These are phyloP conservation scores for Monochamus saltuarius DNA, from an alignment of 1,140 invertebrate species.

Conservation along the genomic window DNA sequence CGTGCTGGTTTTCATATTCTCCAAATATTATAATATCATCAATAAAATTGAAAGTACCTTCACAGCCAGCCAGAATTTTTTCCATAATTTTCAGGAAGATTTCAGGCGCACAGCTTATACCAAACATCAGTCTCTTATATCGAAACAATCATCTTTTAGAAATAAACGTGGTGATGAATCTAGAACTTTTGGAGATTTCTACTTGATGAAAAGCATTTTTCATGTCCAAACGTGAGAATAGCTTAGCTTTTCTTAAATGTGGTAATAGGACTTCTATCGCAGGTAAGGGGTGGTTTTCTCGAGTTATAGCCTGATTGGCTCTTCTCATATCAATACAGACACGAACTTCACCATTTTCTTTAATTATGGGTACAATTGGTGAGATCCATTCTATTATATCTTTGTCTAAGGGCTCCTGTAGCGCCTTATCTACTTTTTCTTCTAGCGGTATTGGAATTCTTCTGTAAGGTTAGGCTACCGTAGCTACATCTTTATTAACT, in stretches of 20 bases:
- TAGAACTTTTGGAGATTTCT: constrained; percentile 28
- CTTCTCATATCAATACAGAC: constrained; percentile 6
- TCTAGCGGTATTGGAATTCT: constrained; percentile 16
- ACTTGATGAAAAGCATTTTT: constrained; percentile 40
- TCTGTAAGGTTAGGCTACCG: constrained; percentile 18
- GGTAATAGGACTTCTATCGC: constrained; percentile 35
- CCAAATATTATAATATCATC: constrained; percentile 26
- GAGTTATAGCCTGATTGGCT: constrained; percentile 29
- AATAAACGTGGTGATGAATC: constrained; percentile 39
- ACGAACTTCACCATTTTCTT: constrained; percentile 3
- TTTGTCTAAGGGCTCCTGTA: background rate
- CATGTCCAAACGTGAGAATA: constrained; percentile 41
- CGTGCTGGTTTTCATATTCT: constrained; percentile 15
- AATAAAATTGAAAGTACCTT: constrained; percentile 22
- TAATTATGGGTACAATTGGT: constrained; percentile 2
- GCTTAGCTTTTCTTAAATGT: constrained; percentile 33
- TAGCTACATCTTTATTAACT: constrained; percentile 12
- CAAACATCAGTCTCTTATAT: constrained; percentile 49
- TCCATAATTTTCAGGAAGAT: constrained; percentile 50
- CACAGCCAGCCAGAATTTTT: constrained; percentile 37
- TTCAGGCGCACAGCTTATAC: constrained; percentile 45
- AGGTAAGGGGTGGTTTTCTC: constrained; percentile 41
- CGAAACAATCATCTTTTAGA: constrained; percentile 44
- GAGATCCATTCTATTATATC: constrained; percentile 13
- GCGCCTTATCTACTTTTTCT: constrained; percentile 17